Evolutionary conservation across 2,888 invertebrate species (phyloP), one percentile per base, ranked within the genome.

Genomic region (Neocrepidodera transversa): DNA sequence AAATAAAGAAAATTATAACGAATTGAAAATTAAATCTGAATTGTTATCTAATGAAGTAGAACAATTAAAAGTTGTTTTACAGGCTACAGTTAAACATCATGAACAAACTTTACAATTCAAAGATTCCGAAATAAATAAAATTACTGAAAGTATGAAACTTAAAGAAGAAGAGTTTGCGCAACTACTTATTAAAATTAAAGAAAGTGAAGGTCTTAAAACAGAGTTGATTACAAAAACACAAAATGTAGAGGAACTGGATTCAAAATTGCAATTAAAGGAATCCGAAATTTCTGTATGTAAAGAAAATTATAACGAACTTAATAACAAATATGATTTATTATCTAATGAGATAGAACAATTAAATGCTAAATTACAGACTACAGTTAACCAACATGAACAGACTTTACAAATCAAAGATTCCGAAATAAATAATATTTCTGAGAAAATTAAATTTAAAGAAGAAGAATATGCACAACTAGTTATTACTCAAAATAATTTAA

Each of bases 231-330:
- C n/a, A n/a, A n/a, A n/a, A n/a, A n/a, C n/a, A n/a, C n/a, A n/a
- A n/a, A n/a, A n/a, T n/a, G n/a, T 62, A 1, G 57, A 60, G 35
- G 36, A 35, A n/a, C n/a, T n/a, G n/a, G 68, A 72, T 60, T 53
- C 74, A 13, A 55, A 68, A 1, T 36, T 66, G 30, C 66, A 70
- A n/a, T 73, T 79, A 60, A 70, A 80, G 13, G 72, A 74, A 40
- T 68, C 71, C 55, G 83, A 86, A 67, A 80, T 82, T 14, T 79
- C 82, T 65, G 77, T 82, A 51, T 76, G 84, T 6, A 76, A 78
- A 10, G 49, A 59, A 8, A 13, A 32, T 35, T 50, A 17, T 35
- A 64, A 54, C 3, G 71, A 71, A 57, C 47, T 74, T 20, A 68
- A 73, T 58, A 63, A 60, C 28, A 71, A 74, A 32, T 40, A 71